Evolutionary conservation across 2,113 vertebrate species (phyloP).

Genomic region (Trichechus manatus): DNA sequence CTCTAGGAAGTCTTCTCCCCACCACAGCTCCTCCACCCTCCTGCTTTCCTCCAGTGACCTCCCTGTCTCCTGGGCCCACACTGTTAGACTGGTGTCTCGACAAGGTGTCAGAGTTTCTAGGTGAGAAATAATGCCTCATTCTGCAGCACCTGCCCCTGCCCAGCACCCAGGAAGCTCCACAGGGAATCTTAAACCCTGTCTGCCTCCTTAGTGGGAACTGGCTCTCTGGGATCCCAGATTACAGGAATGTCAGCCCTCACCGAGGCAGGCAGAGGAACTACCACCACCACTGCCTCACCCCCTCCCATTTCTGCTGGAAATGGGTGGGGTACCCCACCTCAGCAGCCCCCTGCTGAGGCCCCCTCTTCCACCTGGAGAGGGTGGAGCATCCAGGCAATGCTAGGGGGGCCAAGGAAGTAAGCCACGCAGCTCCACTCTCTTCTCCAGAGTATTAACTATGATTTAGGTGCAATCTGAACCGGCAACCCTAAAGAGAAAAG

Average conservation of each 20-base stretch:
- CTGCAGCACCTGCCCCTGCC: neutral
- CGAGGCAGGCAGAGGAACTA: neutral
- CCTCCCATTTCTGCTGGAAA: neutral
- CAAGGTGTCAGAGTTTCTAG: neutral
- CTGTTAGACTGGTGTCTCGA: neutral
- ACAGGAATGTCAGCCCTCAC: neutral
- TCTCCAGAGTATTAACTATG: neutral
- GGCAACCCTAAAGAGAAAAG: neutral
- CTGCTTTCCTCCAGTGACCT: neutral
- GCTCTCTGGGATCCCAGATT: rapidly evolving
- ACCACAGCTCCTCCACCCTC: neutral
- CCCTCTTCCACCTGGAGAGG: neutral
- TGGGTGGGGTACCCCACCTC: neutral
- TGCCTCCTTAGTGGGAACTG: neutral
- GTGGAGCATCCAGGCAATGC: neutral
- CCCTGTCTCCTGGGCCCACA: neutral
- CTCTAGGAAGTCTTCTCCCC: neutral
- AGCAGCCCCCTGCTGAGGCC: neutral
- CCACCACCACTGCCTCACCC: neutral
- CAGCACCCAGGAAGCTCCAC: neutral
- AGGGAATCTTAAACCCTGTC: neutral
- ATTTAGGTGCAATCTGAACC: neutral
- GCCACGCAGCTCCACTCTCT: neutral
- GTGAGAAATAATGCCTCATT: neutral
- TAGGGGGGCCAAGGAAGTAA: neutral